A percentile compares a stretch with the other conserved stretches of the same genome.
Evolutionary conservation across 2,888 invertebrate genomes (phyloP).

Genomic region (Dendrolimus houi): DNA sequence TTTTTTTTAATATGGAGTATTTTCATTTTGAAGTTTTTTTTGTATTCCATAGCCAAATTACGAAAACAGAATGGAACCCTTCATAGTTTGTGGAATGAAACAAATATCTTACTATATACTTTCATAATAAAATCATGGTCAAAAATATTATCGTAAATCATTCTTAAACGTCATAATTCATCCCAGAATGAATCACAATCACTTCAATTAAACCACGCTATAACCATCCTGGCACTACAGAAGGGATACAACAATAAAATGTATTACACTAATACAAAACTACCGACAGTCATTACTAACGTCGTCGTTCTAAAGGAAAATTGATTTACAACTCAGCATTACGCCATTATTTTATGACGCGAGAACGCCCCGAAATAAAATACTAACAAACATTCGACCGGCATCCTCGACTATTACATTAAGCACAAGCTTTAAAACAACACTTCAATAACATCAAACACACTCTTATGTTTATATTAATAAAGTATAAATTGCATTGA

Average conservation of each 20-base stretch:
- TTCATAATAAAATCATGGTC: too few relatives aligned
- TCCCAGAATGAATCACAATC: not conserved
- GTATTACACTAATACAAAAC: constrained; percentile 54
- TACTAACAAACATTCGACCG: constrained; percentile 74
- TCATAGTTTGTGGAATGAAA: too few relatives aligned
- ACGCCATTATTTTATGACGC: constrained; percentile 74
- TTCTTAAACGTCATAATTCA: not conserved
- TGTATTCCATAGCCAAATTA: too few relatives aligned
- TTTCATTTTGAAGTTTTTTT: too few relatives aligned
- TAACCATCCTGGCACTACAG: not conserved
- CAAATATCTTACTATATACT: too few relatives aligned
- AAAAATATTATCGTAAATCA: not conserved
- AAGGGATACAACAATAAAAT: constrained; percentile 23
- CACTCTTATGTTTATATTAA: not conserved
- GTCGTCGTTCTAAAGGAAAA: constrained; percentile 69
- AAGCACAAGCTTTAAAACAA: constrained; percentile 24
- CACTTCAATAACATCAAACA: constrained; percentile 3
- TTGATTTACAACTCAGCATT: constrained; percentile 72
- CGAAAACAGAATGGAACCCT: too few relatives aligned
- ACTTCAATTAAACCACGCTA: not conserved
- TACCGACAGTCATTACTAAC: constrained; percentile 65
- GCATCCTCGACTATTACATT: constrained; percentile 71
- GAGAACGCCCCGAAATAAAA: constrained; percentile 74
- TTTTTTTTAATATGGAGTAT: too few relatives aligned
- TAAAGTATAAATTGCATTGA: constrained; percentile 29